Evolutionary conservation across 1,140 invertebrate species (phyloP).

Genomic region (Phymorhynchus buccinoides): DNA sequence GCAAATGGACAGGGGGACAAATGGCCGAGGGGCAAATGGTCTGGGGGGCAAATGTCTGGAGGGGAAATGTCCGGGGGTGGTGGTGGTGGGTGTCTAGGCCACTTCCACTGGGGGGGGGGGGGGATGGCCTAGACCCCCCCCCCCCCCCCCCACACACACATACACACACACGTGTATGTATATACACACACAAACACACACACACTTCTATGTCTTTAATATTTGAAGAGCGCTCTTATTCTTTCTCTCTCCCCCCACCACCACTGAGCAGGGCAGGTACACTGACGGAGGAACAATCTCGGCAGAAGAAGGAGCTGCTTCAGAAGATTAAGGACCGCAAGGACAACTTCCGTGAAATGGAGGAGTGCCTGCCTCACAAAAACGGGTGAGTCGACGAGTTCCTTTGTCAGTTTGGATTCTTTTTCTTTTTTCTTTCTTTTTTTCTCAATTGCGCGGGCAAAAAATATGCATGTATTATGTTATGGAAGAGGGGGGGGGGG

Average conservation of each 20-base stretch:
- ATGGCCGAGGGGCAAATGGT: no score
- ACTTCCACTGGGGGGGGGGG: no score
- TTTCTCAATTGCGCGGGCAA: no score
- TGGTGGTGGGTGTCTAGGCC: no score
- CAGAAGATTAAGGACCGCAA: conserved; percentile 66
- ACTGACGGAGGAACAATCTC: conserved; percentile 55
- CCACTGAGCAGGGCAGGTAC: conserved; percentile 27
- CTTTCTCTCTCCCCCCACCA: background rate
- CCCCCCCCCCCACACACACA: no score
- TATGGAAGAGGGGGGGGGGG: no score
- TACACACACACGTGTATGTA: no score
- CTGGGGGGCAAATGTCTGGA: no score
- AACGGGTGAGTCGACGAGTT: conserved; percentile 61
- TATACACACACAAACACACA: background rate
- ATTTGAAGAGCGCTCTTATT: background rate
- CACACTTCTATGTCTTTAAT: background rate
- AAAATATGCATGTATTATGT: no score
- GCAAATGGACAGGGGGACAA: no score
- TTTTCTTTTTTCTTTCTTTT: background rate
- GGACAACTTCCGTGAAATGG: conserved; percentile 70
- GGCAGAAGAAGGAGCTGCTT: conserved; percentile 57
- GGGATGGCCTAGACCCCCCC: no score
- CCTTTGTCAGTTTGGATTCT: background rate
- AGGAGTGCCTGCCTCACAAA: conserved; percentile 72
- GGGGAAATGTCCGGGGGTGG: no score